A percentile compares a stretch with the other conserved stretches of the same genome.
These are phyloP conservation scores for fruit fly (Drosophila melanogaster) DNA, from an alignment of 1,140 invertebrate genomes.

Conservation along the genomic window DNA sequence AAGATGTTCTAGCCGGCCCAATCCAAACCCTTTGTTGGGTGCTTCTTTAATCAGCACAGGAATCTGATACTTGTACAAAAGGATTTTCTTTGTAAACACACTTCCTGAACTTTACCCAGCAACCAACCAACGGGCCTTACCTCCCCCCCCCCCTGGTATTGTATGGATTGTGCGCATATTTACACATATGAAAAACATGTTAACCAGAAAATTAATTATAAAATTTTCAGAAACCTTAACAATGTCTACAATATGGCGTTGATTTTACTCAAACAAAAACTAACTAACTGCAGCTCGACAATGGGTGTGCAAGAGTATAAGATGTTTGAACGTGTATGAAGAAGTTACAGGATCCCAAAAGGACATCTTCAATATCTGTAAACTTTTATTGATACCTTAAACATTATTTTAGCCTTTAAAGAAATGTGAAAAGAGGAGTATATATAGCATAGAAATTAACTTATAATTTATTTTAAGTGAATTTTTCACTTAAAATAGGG, in stretches of 20 bases:
- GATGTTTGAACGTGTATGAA: constrained; percentile 11
- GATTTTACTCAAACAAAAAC: constrained; percentile 79
- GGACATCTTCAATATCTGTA: background rate
- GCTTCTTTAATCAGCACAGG: constrained; percentile 79
- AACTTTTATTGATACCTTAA: no score
- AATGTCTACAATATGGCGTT: constrained; percentile 82
- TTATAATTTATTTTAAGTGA: no score
- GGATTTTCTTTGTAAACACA: constrained; percentile 82
- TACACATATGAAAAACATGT: constrained; percentile 72
- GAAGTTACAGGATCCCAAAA: constrained; percentile 42
- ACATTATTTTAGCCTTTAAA: no score
- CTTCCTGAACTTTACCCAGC: constrained; percentile 75
- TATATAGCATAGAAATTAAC: no score
- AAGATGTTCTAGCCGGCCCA: background rate
- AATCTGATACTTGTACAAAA: constrained; percentile 82
- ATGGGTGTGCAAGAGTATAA: constrained; percentile 5
- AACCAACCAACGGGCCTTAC: constrained; percentile 29
- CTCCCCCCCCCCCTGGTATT: constrained; percentile 27
- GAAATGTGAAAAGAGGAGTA: no score
- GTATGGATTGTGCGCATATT: constrained; percentile 70
- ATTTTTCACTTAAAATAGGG: no score
- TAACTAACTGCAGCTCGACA: constrained; percentile 52
- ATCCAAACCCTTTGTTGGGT: constrained; percentile 15
- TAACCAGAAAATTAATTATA: constrained; percentile 84
- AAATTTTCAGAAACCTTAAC: constrained; percentile 82